Base-by-base conservation (phyloP, 2,888 invertebrate species). In the Luffia ferchaultella region DNA sequence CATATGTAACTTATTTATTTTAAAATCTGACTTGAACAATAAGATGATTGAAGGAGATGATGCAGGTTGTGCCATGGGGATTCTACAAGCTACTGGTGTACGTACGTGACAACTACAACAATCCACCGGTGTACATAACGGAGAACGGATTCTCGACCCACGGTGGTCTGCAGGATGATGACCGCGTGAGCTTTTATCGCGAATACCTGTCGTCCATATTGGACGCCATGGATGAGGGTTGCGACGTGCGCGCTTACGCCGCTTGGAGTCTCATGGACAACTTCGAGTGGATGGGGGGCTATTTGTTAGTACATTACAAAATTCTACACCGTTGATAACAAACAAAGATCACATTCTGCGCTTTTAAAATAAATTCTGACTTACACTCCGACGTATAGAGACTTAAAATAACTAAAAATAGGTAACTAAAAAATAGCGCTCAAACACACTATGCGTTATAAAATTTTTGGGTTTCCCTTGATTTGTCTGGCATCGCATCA, bases 211-310 rank as follows among this genome's bases (percentile, higher is more conserved):
- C 66, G 18, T 76, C 78, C 1, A 50, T 86, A 51, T 53, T 85
- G 17, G 72, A 84, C 46, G 86, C 86, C 0, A 56, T 85, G 0
- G 65, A 76, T 5, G 76, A 84, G 3, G 82, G 80, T 0, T 85
- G 80, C 50, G 70, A 86, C 56, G 62, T 87, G 1, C 65, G 58
- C 52, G 87, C 84, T 0, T 90, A 89, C 60, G 78, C 84, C 0
- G 83, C 78, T 0, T 89, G 89, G 88, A 87, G 87, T 20, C 65
- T 90, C 2, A 77, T 90, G 61, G 91, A 91, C 58, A 88, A 87
- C 57, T 88, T 90, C 58, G 89, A 90, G 63, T 90, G 89, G 89
- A 64, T 64, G 15, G 58, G 61, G 43, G 90, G 89, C 20, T 90
- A 87, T 60, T 73, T 66, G 83, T 87, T 63, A 77, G 83, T 30